phyloP scores from a whole-genome alignment of 2,888 invertebrate genomes.

The Drosophila conformis region DNA sequence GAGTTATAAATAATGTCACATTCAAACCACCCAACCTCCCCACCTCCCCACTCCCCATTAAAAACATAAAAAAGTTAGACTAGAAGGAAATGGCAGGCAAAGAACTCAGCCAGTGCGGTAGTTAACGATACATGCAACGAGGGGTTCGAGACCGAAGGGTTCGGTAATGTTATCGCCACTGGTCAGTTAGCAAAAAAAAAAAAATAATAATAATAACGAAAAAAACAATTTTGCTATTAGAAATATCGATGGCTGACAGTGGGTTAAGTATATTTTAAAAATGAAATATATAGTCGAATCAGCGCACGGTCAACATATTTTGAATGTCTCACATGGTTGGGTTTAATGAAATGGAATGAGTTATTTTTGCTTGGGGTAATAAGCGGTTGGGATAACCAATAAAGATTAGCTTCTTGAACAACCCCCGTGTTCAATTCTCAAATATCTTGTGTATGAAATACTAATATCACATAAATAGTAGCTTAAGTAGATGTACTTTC shows the following conservation, averaged over 20 bases:
- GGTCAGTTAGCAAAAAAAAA: slow-evolving; percentile 31
- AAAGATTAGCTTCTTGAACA: slow-evolving; percentile 37
- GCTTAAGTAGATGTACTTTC: not conserved
- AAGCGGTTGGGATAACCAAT: slow-evolving; percentile 35
- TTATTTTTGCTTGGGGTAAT: slow-evolving; percentile 16
- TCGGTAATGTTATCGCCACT: slow-evolving; percentile 32
- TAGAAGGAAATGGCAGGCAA: slow-evolving; percentile 24
- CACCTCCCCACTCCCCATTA: slow-evolving; percentile 37
- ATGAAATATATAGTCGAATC: slow-evolving; percentile 39
- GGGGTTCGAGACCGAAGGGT: slow-evolving; percentile 33
- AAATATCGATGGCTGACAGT: slow-evolving; percentile 42
- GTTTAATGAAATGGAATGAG: slow-evolving; percentile 36
- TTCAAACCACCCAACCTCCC: slow-evolving; percentile 19
- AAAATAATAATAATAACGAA: not conserved
- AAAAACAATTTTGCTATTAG: slow-evolving; percentile 43
- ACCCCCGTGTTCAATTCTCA: slow-evolving; percentile 1
- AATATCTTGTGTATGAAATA: slow-evolving; percentile 6
- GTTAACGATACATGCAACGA: slow-evolving; percentile 36
- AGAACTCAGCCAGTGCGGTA: slow-evolving; percentile 28
- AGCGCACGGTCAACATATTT: slow-evolving; percentile 58
- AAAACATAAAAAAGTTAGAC: slow-evolving; percentile 66
- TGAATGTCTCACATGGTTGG: slow-evolving; percentile 36
- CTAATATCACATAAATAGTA: not conserved
- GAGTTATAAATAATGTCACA: slow-evolving; percentile 78
- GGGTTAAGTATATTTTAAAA: slow-evolving; percentile 49